Percentiles rank a stretch among this genome's conserved stretches.
Evolutionary conservation across 1,140 invertebrate species (phyloP).

Genomic region (Drosophila mauritiana): DNA sequence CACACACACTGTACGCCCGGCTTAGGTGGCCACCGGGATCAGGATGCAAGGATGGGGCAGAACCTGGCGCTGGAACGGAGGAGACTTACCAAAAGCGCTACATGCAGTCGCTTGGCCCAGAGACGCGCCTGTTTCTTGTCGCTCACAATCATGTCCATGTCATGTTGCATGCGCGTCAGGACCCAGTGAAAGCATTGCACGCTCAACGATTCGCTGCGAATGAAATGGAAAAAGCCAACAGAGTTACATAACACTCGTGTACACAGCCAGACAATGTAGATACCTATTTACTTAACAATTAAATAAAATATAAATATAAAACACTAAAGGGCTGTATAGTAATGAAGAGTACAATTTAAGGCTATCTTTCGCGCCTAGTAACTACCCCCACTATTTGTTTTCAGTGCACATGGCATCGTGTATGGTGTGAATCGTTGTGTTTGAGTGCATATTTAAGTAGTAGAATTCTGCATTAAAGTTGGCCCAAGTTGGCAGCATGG

Average conservation of each 20-base stretch:
- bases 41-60: neutral
- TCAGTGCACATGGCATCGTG: conserved; percentile 16
- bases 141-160: conserved; percentile 93
- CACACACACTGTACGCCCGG: conserved; percentile 2
- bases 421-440: conserved; percentile 4
- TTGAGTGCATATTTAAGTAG: conserved; percentile 45
- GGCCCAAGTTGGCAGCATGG: conserved; percentile 36
- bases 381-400: neutral
- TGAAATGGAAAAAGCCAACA: conserved; percentile 43
- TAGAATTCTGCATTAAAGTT: conserved; percentile 50
- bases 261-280: conserved; percentile 1
- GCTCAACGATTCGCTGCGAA: conserved; percentile 93
- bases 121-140: conserved; percentile 94
- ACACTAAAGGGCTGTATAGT: too few species aligned
- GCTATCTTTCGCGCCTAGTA: neutral
- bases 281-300: too few species aligned
- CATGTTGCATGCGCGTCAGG: conserved; percentile 95
- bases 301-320: neutral
- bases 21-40: conserved; percentile 20
- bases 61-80: conserved; percentile 19
- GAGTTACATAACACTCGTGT: conserved; percentile 10
- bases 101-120: conserved; percentile 94
- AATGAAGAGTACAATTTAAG: too few species aligned
- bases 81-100: conserved; percentile 88
- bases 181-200: conserved; percentile 96